These are phyloP conservation scores for Watsonalla binaria DNA, from an alignment of 2,888 invertebrate genomes.

Conservation along the genomic window DNA sequence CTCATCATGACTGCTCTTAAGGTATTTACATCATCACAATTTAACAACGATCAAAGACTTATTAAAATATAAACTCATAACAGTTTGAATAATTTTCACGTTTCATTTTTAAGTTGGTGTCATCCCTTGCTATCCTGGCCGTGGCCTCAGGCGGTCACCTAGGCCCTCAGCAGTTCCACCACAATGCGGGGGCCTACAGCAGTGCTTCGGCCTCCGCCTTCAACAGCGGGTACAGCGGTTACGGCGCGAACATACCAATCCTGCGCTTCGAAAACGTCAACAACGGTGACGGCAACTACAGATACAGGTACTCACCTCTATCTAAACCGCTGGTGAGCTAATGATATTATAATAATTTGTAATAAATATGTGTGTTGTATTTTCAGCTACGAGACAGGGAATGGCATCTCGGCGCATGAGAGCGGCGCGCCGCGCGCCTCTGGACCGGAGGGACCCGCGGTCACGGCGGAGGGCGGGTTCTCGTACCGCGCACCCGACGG, in stretches of 20 bases:
- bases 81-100: no score
- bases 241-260: slow-evolving; percentile 74
- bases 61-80: no score
- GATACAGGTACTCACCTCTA: slow-evolving; percentile 73
- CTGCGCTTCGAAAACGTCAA: slow-evolving; percentile 79
- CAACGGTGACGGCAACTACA: slow-evolving; percentile 80
- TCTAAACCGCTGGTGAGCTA: no score
- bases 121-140: slow-evolving; percentile 29
- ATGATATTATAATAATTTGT: no score
- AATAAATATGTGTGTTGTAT: background rate
- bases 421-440: slow-evolving; percentile 72
- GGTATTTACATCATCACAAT: slow-evolving; percentile 14
- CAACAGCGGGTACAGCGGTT: slow-evolving; percentile 20
- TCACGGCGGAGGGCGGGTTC: slow-evolving; percentile 80
- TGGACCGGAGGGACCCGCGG: slow-evolving; percentile 65
- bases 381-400: slow-evolving; percentile 78
- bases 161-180: slow-evolving; percentile 17
- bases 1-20: slow-evolving; percentile 27
- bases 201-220: slow-evolving; percentile 19
- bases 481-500: slow-evolving; percentile 82
- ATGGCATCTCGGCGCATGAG: slow-evolving; percentile 79
- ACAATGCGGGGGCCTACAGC: slow-evolving; percentile 32
- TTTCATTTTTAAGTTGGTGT: slow-evolving; percentile 28
- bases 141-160: slow-evolving; percentile 36
- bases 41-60: no score